Percentiles rank a stretch among this genome's conserved stretches.
Evolutionary conservation across 1,140 invertebrate genomes (phyloP).

Genomic region (Ectropis grisescens): DNA sequence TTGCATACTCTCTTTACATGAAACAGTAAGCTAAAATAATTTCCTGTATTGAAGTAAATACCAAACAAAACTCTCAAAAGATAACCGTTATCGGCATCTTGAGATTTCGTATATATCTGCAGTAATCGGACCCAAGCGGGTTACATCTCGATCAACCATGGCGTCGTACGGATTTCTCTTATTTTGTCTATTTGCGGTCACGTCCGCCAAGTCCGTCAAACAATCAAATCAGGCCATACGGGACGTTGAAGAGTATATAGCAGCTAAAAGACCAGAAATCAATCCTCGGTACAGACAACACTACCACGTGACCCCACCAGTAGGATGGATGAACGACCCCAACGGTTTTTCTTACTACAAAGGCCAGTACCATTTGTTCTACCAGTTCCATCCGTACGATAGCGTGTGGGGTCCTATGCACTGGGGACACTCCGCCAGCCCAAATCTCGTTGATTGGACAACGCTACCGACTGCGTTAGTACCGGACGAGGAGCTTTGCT

Average conservation of each 20-base stretch:
- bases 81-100: no score
- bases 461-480: conserved; percentile 48
- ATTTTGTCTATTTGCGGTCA: conserved; percentile 3
- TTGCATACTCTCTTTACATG: no score
- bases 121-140: no score
- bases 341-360: conserved; percentile 57
- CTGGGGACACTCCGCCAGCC: conserved; percentile 52
- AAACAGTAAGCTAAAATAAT: no score
- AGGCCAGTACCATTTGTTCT: conserved; percentile 56
- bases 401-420: conserved; percentile 52
- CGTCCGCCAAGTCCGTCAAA: conserved; percentile 5
- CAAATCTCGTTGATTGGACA: conserved; percentile 53
- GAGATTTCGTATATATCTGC: no score
- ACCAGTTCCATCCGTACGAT: conserved; percentile 55
- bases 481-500: conserved; percentile 54
- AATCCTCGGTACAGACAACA: conserved; percentile 32
- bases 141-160: no score
- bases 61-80: conserved; percentile 5
- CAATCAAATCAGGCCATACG: conserved; percentile 14
- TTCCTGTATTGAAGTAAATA: no score
- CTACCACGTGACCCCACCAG: conserved; percentile 45
- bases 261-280: conserved; percentile 28
- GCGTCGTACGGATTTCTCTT: no score
- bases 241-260: conserved; percentile 41
- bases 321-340: conserved; percentile 65